These are phyloP conservation scores for Tetrapedia diversipes DNA, from an alignment of 2,888 invertebrate genomes.

Conservation along the genomic window DNA sequence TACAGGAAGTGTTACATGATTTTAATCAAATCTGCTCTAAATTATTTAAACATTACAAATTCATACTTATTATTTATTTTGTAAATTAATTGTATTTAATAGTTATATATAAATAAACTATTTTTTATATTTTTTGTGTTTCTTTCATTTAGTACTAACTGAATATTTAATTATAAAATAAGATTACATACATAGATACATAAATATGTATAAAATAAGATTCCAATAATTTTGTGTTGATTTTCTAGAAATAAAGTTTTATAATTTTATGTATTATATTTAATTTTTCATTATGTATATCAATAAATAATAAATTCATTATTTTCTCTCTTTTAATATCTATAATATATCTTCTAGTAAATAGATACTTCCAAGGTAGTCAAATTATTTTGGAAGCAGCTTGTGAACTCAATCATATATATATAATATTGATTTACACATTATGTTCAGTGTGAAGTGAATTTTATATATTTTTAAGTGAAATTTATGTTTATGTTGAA, in stretches of 20 bases:
- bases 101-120: neutral
- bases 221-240: neutral
- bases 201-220: no score
- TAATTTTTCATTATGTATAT: neutral
- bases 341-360: neutral
- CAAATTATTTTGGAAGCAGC: constrained; percentile 42
- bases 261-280: neutral
- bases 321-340: neutral
- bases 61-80: neutral
- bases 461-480: neutral
- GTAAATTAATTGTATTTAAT: neutral
- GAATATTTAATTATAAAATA: no score
- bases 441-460: neutral
- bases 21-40: neutral
- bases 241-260: no score
- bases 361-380: neutral
- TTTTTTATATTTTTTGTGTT: no score
- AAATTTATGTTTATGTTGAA: neutral
- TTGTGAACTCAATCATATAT: neutral
- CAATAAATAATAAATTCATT: neutral
- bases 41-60: neutral
- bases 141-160: no score
- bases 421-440: constrained; percentile 3
- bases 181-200: no score
- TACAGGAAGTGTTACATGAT: constrained; percentile 18